Percentiles rank a stretch among this genome's conserved stretches.
Conservation (phyloP, 23 tunicate genomes). For the Botrylloides violaceus region DNA sequence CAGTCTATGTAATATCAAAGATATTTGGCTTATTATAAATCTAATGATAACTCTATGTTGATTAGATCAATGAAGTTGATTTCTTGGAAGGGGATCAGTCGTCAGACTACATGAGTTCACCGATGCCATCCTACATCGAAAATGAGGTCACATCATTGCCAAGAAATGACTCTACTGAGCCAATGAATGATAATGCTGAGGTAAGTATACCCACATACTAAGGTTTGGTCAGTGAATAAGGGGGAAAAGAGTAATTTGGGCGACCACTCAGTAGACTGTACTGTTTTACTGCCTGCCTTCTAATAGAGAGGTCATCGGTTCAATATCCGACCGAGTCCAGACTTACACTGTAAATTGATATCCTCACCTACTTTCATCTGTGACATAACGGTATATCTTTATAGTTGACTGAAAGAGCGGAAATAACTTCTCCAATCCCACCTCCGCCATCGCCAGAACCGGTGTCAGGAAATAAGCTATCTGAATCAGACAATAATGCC, state of each 20-base stretch:
- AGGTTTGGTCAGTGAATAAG: too few relatives aligned
- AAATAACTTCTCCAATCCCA: conserved; percentile 16
- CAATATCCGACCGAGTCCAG: too few relatives aligned
- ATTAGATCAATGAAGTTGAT: conserved; percentile 8
- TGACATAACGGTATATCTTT: not conserved
- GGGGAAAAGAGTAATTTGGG: too few relatives aligned
- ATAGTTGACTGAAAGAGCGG: conserved; percentile 1
- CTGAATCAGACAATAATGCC: not conserved
- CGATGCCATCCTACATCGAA: conserved; percentile 5
- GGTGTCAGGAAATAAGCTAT: not conserved
- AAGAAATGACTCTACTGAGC: conserved; percentile 9
- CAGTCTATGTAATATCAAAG: too few relatives aligned
- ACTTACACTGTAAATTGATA: not conserved
- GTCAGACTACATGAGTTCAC: conserved; percentile 6
- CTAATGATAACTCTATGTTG: not conserved
- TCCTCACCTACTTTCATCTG: too few relatives aligned
- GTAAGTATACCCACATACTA: too few relatives aligned
- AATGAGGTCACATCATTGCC: conserved; percentile 1
- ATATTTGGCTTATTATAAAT: too few relatives aligned
- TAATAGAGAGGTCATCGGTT: too few relatives aligned
- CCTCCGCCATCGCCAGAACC: conserved; percentile 30
- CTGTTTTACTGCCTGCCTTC: too few relatives aligned
- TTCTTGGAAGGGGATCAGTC: not conserved
- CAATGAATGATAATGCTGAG: not conserved
- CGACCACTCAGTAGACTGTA: too few relatives aligned